phyloP scores from a whole-genome alignment of 2,113 vertebrate species.

The Cygnus buccinator region DNA sequence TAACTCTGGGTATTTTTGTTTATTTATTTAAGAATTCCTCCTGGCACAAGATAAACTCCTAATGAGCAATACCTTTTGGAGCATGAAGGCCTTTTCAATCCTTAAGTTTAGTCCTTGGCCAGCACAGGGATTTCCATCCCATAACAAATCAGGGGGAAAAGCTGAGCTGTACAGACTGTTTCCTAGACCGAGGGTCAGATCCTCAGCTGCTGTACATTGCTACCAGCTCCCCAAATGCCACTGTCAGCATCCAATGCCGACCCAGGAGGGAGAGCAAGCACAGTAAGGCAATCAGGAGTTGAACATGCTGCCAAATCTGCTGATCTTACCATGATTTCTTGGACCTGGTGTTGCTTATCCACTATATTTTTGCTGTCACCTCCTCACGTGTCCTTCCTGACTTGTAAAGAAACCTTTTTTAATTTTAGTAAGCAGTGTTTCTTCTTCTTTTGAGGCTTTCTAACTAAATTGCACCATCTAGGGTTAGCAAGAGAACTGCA shows the following conservation, averaged over 20 bases:
- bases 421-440: background rate
- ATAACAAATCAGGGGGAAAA: fast-evolving
- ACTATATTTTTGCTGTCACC: background rate
- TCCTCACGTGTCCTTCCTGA: background rate
- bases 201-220: background rate
- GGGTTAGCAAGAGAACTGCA: background rate
- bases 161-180: background rate
- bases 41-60: background rate
- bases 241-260: background rate
- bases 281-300: background rate
- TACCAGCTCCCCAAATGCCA: background rate
- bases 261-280: background rate
- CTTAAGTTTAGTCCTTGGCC: background rate
- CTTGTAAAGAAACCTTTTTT: background rate
- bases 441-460: background rate
- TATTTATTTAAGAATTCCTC: background rate
- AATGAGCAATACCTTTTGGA: background rate
- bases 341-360: background rate
- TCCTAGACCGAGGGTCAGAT: background rate
- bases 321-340: background rate
- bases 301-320: background rate
- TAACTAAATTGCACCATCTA: constrained; percentile 52
- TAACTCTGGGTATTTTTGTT: background rate
- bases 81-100: background rate
- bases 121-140: background rate